These are phyloP conservation scores for Mamestra configurata DNA, from an alignment of 1,140 invertebrate genomes.

Conservation along the genomic window DNA sequence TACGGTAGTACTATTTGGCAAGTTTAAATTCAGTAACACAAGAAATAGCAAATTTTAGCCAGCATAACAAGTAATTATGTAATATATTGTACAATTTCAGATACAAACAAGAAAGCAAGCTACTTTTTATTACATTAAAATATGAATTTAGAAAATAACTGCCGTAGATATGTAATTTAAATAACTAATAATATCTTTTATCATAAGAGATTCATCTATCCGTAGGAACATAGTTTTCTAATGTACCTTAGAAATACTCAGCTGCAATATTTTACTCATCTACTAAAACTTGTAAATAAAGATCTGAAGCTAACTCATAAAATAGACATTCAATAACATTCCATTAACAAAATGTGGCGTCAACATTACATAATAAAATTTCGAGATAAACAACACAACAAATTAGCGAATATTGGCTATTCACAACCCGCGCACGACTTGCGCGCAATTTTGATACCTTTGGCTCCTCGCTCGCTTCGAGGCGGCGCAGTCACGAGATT, in stretches of 20 bases:
- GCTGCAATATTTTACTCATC: slow-evolving; percentile 54
- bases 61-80: background rate
- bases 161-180: slow-evolving; percentile 51
- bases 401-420: slow-evolving; percentile 64
- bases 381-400: slow-evolving; percentile 81
- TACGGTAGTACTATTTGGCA: slow-evolving; percentile 36
- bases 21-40: slow-evolving; percentile 21
- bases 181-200: slow-evolving; percentile 57
- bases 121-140: slow-evolving; percentile 39
- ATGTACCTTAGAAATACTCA: slow-evolving; percentile 53
- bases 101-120: background rate
- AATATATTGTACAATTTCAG: slow-evolving; percentile 16
- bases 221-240: slow-evolving; percentile 57
- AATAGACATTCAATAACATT: slow-evolving; percentile 69
- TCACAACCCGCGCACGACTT: slow-evolving; percentile 68
- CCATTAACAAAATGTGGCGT: slow-evolving; percentile 70
- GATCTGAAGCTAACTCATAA: slow-evolving; percentile 48
- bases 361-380: slow-evolving; percentile 83
- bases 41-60: slow-evolving; percentile 18
- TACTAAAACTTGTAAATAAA: slow-evolving; percentile 57
- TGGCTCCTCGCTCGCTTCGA: slow-evolving; percentile 64
- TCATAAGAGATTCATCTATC: slow-evolving; percentile 60
- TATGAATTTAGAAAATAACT: slow-evolving; percentile 48
- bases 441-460: slow-evolving; percentile 69
- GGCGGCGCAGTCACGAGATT: slow-evolving; percentile 26